These are phyloP conservation scores for Oncorhynchus mykiss DNA, from an alignment of 2,113 vertebrate genomes.

Conservation along the genomic window DNA sequence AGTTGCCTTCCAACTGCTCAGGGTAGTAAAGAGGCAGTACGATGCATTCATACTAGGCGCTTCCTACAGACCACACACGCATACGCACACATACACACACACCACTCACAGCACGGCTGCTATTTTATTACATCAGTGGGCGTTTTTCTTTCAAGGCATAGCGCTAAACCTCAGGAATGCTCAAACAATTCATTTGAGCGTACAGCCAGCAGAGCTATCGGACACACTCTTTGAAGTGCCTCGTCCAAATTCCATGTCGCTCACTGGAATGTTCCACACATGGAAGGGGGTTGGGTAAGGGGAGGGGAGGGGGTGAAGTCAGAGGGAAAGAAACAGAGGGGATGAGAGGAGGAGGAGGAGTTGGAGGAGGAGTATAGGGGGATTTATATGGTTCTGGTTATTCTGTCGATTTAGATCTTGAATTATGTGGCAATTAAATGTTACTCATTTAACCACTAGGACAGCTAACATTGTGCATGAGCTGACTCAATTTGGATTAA, in stretches of 20 bases:
- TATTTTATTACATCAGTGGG: slow-evolving; percentile 11
- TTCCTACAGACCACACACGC: too few species aligned
- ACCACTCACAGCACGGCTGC: slow-evolving; percentile 22
- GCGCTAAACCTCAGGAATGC: slow-evolving; percentile 67
- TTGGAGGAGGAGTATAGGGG: background rate
- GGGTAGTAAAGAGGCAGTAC: too few species aligned
- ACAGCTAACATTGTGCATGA: too few species aligned
- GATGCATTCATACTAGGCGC: too few species aligned
- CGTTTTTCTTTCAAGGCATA: slow-evolving; percentile 42
- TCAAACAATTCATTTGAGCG: slow-evolving; percentile 29
- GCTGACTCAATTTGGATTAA: too few species aligned
- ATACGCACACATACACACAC: background rate
- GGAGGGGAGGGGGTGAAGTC: background rate
- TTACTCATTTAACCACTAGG: background rate
- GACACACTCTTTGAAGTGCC: slow-evolving; percentile 30
- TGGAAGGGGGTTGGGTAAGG: background rate
- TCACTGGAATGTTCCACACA: background rate
- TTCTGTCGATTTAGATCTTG: too few species aligned
- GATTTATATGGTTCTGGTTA: too few species aligned
- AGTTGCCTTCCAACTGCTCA: too few species aligned
- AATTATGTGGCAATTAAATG: background rate
- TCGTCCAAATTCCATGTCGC: slow-evolving; percentile 14
- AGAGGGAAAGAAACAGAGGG: background rate
- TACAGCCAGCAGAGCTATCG: slow-evolving; percentile 22
- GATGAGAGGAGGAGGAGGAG: too few species aligned